Base-by-base conservation (phyloP, 2,113 vertebrate genomes). In the Plecturocebus donacophilus region DNA sequence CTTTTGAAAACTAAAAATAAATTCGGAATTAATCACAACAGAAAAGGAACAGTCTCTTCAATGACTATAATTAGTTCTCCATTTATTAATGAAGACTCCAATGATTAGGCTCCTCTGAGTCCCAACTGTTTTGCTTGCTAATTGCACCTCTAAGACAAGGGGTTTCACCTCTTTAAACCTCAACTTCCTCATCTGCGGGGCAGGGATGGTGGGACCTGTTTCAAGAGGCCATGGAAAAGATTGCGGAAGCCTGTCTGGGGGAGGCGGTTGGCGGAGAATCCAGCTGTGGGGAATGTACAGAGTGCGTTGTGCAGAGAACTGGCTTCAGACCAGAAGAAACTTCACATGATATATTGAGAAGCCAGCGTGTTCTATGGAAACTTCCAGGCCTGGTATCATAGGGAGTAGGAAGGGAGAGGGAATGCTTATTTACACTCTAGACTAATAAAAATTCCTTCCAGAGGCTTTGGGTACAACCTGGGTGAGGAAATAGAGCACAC, bases 1-100 rank as follows among this genome's bases (percentile, higher is more conserved):
- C 97, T 97, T 95, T 45, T 47, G 73, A 77, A 95, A 90, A 86
- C 97, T 98, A 98, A 98, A 98, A 97, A 97, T 98, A 97, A 94
- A 94, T 88, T 92, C 40, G 3, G 92, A 96, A 97, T 96, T 97
- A 97, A 96, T 97, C 95, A 96, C 97, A 97, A 97, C 95, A 94
- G 94, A 96, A 94, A 92, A 92, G 92, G 97, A 97, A 96, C 97
- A 97, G 85, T 92, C 81, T 96, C 92, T 95, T 92, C 97, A 54
- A 97, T 73, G 95, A 95, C 94, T 97, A 96, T 97, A 98, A 98
- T 98, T 97, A 97, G 98, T 56, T 77, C 79, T 89, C 81, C 3
- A 0, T 85, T 96, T 97, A 97, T 96, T 97, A 98, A 96, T 81
- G 96, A 96, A 93, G 95, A 64, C 86, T 96, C 88, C 45, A 58